phyloP scores from a whole-genome alignment of 2,113 vertebrate species.

The Rallus limicola region DNA sequence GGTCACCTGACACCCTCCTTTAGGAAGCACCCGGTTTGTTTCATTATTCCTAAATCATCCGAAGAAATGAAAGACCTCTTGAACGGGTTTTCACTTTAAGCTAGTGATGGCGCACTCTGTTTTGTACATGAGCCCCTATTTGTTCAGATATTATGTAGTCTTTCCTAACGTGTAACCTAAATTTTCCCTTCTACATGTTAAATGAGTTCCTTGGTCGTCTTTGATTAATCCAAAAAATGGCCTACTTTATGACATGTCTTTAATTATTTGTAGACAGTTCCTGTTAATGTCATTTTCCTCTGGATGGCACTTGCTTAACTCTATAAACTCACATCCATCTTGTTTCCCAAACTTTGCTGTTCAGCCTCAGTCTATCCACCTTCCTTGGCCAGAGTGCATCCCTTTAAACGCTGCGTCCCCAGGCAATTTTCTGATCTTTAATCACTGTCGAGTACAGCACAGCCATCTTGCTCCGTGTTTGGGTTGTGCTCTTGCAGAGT shows the following conservation, averaged over 20 bases:
- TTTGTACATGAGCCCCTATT: not conserved
- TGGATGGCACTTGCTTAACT: not conserved
- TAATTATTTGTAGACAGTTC: conserved; percentile 55
- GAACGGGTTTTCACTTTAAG: not conserved
- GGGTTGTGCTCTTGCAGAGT: not conserved
- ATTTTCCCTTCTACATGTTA: conserved; percentile 14
- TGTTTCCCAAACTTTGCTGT: not conserved
- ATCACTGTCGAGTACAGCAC: not conserved
- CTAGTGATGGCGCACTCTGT: not conserved
- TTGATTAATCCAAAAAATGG: conserved; percentile 49
- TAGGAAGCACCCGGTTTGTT: not conserved
- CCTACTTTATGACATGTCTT: conserved; percentile 45
- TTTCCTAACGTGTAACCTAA: conserved; percentile 4
- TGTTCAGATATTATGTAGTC: not conserved
- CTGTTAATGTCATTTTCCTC: conserved; percentile 22
- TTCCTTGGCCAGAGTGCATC: not conserved
- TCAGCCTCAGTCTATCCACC: not conserved
- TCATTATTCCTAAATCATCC: not conserved
- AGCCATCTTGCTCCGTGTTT: not conserved
- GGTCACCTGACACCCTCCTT: conserved; percentile 7
- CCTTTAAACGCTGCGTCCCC: not conserved
- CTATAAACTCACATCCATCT: not conserved
- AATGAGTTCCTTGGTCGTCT: not conserved
- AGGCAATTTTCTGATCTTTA: conserved; percentile 6
- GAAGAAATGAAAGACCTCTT: not conserved